A percentile compares a stretch with the other conserved stretches of the same genome.
Conservation (phyloP, 2,797 vertebrate genomes). For the Potorous gilbertii region DNA sequence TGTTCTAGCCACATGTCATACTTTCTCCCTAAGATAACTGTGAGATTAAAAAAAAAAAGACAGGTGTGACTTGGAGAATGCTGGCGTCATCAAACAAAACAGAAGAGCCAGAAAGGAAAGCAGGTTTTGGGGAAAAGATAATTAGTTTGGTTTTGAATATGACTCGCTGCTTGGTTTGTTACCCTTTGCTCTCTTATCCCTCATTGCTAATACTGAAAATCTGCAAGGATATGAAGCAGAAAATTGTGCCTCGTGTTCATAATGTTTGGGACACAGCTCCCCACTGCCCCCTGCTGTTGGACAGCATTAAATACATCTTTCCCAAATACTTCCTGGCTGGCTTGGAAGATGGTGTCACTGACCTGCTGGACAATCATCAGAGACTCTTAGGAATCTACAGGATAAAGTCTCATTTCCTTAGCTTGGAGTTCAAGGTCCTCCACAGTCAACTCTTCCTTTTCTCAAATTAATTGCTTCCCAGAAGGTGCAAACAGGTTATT, state of each 20-base stretch:
- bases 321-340: background rate
- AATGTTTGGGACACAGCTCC: background rate
- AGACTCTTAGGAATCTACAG: background rate
- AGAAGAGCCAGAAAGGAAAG: background rate
- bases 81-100: background rate
- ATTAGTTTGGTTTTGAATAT: background rate
- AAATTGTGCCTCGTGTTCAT: background rate
- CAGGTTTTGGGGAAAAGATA: background rate
- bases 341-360: background rate
- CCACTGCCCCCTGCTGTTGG: background rate
- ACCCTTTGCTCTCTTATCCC: background rate
- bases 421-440: background rate
- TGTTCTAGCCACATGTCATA: background rate
- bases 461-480: background rate
- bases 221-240: background rate
- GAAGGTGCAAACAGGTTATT: background rate
- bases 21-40: background rate
- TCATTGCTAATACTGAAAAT: background rate
- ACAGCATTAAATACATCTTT: background rate
- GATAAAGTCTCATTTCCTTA: background rate
- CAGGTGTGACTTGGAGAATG: background rate
- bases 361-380: background rate
- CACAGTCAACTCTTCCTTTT: background rate
- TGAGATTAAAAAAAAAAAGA: background rate
- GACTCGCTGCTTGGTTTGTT: background rate